Percentiles rank a stretch among this genome's conserved stretches.
Evolutionary conservation across 2,113 vertebrate genomes (phyloP).

Genomic region (Sceloporus undulatus): DNA sequence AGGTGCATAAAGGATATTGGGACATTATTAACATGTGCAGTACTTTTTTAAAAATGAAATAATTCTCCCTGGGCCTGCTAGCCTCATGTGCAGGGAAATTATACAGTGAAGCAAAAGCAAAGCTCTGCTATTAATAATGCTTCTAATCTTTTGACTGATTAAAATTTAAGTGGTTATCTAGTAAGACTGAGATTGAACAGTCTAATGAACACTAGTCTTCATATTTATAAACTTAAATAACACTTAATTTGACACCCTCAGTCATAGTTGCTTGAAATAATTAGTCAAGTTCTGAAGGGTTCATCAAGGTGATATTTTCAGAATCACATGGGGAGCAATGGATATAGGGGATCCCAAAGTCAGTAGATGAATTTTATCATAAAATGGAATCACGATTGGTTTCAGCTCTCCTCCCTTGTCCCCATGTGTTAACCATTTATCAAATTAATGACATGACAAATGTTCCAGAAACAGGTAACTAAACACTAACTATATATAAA

Average conservation of each 20-base stretch:
- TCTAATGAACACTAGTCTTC: conserved; percentile 34
- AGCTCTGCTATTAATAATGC: conserved; percentile 31
- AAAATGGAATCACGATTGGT: not conserved
- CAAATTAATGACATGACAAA: not conserved
- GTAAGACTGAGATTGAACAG: conserved; percentile 30
- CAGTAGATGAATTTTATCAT: accelerated
- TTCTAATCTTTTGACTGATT: conserved; percentile 56
- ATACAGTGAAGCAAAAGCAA: conserved; percentile 19
- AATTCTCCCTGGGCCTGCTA: conserved; percentile 26
- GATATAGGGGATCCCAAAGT: not conserved
- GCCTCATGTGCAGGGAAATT: not conserved
- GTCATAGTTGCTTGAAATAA: conserved; percentile 4
- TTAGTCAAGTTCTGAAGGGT: conserved; percentile 21
- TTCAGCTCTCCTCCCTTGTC: not conserved
- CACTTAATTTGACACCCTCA: not conserved
- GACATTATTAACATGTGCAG: conserved; percentile 21
- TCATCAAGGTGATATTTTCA: conserved; percentile 12
- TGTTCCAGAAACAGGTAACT: conserved; percentile 14
- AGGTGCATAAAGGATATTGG: not conserved
- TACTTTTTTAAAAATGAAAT: conserved; percentile 33
- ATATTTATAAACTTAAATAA: conserved; percentile 66
- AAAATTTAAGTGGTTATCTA: conserved; percentile 54
- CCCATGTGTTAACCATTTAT: not conserved
- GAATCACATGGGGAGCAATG: not conserved
- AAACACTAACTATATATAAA: not conserved